These are phyloP conservation scores for Antidorcas marsupialis DNA, from an alignment of 2,113 vertebrate genomes.

Conservation along the genomic window DNA sequence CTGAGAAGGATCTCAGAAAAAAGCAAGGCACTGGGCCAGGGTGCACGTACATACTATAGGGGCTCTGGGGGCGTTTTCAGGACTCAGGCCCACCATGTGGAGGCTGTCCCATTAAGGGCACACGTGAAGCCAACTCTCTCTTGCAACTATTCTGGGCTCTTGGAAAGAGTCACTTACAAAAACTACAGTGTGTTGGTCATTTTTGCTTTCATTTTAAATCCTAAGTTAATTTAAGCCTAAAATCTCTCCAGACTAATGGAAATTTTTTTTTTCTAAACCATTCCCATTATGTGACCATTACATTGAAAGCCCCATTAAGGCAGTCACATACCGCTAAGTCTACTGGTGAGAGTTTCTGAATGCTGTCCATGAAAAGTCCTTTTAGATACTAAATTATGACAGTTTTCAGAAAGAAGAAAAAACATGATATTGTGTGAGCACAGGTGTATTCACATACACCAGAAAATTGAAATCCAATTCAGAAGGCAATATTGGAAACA, in stretches of 20 bases:
- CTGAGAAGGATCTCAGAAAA: neutral
- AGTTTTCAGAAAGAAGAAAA: conserved; percentile 51
- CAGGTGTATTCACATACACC: conserved; percentile 55
- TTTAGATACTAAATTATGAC: conserved; percentile 43
- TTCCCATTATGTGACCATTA: neutral
- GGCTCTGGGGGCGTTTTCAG: too few relatives aligned
- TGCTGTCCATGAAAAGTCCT: conserved; percentile 6
- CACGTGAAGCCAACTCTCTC: fast-evolving
- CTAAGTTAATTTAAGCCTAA: conserved; percentile 20
- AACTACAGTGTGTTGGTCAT: neutral
- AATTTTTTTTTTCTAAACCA: neutral
- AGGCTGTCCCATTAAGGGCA: neutral
- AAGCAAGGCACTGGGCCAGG: fast-evolving
- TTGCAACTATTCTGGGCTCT: neutral
- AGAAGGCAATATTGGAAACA: conserved; percentile 72
- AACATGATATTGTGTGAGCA: conserved; percentile 30
- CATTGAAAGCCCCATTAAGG: conserved; percentile 21
- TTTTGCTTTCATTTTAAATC: conserved; percentile 21
- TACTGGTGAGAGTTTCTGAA: neutral
- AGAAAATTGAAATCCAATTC: conserved; percentile 77
- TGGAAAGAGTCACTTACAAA: neutral
- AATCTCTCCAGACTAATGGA: conserved; percentile 13
- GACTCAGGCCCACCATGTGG: too few relatives aligned
- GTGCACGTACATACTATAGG: fast-evolving
- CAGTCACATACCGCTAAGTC: neutral